These are phyloP conservation scores for Zoroaster sp. DNA, from an alignment of 53 echinoderm and acorn worm genomes.

Conservation along the genomic window DNA sequence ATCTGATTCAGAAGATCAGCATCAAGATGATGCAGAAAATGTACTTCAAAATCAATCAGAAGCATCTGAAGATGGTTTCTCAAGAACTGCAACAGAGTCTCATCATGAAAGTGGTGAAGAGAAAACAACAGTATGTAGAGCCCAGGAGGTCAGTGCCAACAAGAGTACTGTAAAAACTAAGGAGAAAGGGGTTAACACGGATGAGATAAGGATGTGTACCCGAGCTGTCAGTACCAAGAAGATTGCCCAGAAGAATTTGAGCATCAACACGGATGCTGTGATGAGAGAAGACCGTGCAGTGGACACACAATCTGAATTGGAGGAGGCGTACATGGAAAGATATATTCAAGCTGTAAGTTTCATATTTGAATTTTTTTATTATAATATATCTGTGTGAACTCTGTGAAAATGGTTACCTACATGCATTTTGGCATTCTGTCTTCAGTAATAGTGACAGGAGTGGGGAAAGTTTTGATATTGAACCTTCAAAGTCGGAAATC, in stretches of 20 bases:
- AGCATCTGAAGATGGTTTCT: background rate
- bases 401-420: too few species aligned
- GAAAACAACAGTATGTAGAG: background rate
- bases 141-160: background rate
- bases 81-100: background rate
- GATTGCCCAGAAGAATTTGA: background rate
- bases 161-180: background rate
- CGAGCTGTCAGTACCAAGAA: conserved; percentile 34
- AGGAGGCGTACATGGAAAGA: conserved; percentile 37
- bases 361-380: background rate
- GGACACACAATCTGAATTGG: conserved; percentile 34
- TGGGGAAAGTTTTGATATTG: too few species aligned
- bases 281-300: background rate
- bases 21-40: background rate
- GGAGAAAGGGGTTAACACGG: conserved; percentile 24
- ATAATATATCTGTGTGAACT: too few species aligned
- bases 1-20: background rate
- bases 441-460: too few species aligned
- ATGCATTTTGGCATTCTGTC: too few species aligned
- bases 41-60: background rate
- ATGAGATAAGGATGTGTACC: conserved; percentile 26
- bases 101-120: background rate
- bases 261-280: background rate
- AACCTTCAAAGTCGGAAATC: too few species aligned
- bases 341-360: conserved; percentile 41